phyloP scores from a whole-genome alignment of 2,113 vertebrate species.

The Marmota flaviventris region DNA sequence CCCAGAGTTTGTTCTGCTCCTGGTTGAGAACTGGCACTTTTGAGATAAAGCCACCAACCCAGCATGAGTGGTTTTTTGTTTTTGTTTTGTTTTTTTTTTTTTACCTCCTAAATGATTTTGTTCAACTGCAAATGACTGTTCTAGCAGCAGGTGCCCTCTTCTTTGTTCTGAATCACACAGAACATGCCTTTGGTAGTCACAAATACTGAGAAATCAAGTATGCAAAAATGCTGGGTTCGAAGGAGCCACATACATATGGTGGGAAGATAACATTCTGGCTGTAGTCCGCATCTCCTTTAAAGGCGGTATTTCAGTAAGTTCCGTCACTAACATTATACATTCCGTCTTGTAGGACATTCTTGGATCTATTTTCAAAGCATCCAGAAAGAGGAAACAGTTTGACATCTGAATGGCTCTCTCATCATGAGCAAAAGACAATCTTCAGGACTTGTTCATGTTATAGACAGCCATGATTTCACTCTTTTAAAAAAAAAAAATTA shows the following conservation, averaged over 20 bases:
- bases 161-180: constrained; percentile 51
- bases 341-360: not conserved
- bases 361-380: not conserved
- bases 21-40: constrained; percentile 44
- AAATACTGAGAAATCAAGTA: constrained; percentile 34
- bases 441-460: not conserved
- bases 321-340: not conserved
- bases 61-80: not conserved
- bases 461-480: not conserved
- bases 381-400: not conserved
- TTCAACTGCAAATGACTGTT: constrained; percentile 69
- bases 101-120: constrained; percentile 49
- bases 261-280: constrained; percentile 40
- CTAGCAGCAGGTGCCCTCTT: constrained; percentile 41
- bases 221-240: not conserved
- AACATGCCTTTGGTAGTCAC: constrained; percentile 29
- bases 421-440: not conserved
- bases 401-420: not conserved
- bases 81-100: not conserved
- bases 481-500: not conserved
- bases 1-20: constrained; percentile 43
- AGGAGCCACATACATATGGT: not conserved
- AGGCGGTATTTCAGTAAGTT: not conserved
- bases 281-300: not conserved
- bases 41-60: constrained; percentile 46